Base-by-base conservation (phyloP, 1,140 invertebrate species). In the Brachionus koreanus region DNA sequence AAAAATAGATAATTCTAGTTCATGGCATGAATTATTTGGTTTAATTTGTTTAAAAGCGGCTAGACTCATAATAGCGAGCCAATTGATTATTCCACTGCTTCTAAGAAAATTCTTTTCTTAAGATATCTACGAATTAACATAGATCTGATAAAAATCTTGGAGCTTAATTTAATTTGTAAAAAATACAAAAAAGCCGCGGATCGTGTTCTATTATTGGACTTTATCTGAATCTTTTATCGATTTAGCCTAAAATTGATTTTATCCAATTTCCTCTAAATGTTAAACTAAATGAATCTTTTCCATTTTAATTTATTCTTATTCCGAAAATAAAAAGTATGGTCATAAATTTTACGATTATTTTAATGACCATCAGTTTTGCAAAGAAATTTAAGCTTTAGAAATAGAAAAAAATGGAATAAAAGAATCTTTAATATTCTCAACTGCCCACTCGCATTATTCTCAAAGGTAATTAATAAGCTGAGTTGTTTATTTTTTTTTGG, bases 341-440 rank as follows among this genome's bases (percentile, higher is more conserved):
- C 49, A 57, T 57, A 19, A 57, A 57, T 57, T 57, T 57, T 57
- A 57, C n/a, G 49, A 57, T 57, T 57, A 57, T 57, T 57, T 57
- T 57, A 57, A 57, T 57, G 49, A 19, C 19, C 49, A 57, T 57
- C 49, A 4, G 1, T 9, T 25, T 6, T 9, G 16, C n/a, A n/a
- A 57, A 57, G 49, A 3, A 57, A 57, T 57, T 57, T 57, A 57
- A 57, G 16, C 49, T 57, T 29, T 29, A 29, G 29, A 29, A 29
- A 29, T 29, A 29, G 29, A 29, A 29, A 29, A 29, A 57, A 57
- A 19, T 57, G 19, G 19, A 57, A 52, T 23, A 57, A 5, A 9
- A 19, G 4, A 19, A 57, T 57, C 19, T 57, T 57, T 23, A n/a
- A 57, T 57, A 25, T 57, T 57, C 49, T 57, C 49, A 23, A 57